These are phyloP conservation scores for Tenthredo amoena DNA, from an alignment of 2,888 invertebrate genomes.

Conservation along the genomic window DNA sequence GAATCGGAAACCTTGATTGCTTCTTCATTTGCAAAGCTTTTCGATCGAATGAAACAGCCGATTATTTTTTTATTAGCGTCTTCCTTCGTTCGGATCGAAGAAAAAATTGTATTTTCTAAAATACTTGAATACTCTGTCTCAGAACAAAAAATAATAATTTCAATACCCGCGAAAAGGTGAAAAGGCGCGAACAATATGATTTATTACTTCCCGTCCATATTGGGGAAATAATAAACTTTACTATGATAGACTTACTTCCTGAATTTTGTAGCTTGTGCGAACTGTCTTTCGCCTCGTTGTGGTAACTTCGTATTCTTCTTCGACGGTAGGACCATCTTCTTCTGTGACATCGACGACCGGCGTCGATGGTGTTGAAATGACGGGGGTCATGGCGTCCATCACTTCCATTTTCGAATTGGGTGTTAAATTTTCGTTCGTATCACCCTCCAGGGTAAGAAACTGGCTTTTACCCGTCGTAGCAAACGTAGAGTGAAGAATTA, in stretches of 20 bases:
- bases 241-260: conserved; percentile 72
- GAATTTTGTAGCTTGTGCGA: conserved; percentile 75
- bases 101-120: neutral
- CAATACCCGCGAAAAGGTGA: neutral
- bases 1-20: neutral
- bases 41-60: neutral
- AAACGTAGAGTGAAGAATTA: neutral
- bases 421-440: conserved; percentile 60
- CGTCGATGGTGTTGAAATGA: conserved; percentile 63
- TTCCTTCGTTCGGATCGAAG: neutral
- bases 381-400: conserved; percentile 71
- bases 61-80: neutral
- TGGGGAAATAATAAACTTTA: neutral
- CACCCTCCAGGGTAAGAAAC: conserved; percentile 59
- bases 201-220: neutral
- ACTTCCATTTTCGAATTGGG: conserved; percentile 70
- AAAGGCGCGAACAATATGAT: neutral
- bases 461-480: conserved; percentile 32
- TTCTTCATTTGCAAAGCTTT: neutral
- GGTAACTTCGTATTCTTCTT: conserved; percentile 76
- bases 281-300: conserved; percentile 75
- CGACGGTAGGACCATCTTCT: conserved; percentile 73
- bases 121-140: neutral
- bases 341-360: conserved; percentile 64
- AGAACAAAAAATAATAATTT: neutral